A percentile compares a stretch with the other conserved stretches of the same genome.
Conservation (phyloP, 2,113 vertebrate species). For the Anhinga anhinga region DNA sequence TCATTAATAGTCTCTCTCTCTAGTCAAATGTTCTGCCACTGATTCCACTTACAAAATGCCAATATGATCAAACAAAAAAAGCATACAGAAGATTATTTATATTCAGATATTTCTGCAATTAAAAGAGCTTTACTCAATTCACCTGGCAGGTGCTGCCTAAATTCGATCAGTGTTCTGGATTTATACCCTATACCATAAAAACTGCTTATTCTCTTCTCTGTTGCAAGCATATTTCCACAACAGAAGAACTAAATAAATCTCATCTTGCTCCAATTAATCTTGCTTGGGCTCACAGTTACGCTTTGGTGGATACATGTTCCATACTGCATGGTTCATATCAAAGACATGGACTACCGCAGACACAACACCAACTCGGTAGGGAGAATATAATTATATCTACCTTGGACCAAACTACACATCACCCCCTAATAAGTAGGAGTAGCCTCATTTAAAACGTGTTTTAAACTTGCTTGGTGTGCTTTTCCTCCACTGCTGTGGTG, state of each 20-base stretch:
- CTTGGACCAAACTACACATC: not conserved
- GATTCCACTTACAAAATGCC: not conserved
- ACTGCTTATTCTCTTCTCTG: not conserved
- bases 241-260: not conserved
- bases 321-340: not conserved
- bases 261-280: not conserved
- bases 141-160: not conserved
- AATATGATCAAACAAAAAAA: not conserved
- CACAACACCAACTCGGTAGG: not conserved
- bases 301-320: not conserved
- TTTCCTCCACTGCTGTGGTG: not conserved
- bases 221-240: not conserved
- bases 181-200: not conserved
- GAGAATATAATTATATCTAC: not conserved
- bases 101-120: not conserved
- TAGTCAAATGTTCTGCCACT: not conserved
- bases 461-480: not conserved
- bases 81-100: not conserved
- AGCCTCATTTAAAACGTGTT: not conserved
- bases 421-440: not conserved
- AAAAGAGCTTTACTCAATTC: not conserved
- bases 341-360: rapidly evolving
- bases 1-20: not conserved
- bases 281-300: not conserved
- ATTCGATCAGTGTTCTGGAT: not conserved